These are phyloP conservation scores for Antigone vipio DNA, from an alignment of 2,113 vertebrate species.

Conservation along the genomic window DNA sequence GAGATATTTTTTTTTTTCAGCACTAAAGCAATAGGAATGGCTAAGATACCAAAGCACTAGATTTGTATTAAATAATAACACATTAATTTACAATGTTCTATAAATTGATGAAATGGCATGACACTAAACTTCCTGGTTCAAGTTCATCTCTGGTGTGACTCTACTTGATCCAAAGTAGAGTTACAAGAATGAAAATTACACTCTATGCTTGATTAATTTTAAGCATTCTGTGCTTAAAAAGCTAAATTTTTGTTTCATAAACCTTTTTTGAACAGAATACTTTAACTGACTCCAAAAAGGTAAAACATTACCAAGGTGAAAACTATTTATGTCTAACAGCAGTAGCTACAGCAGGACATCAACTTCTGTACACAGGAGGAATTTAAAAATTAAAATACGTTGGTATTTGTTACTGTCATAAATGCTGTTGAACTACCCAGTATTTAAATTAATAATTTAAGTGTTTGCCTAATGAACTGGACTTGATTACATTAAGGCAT, in stretches of 20 bases:
- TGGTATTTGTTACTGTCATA: slow-evolving; percentile 67
- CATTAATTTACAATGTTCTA: neutral
- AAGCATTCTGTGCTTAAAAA: neutral
- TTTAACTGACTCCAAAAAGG: neutral
- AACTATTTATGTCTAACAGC: neutral
- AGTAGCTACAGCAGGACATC: neutral
- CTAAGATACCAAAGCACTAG: neutral
- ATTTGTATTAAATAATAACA: slow-evolving; percentile 1
- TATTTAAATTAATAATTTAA: slow-evolving; percentile 84
- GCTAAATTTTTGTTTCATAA: neutral
- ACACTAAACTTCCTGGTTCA: neutral
- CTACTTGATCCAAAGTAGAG: neutral
- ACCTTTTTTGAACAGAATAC: neutral
- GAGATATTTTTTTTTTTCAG: neutral
- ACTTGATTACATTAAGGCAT: slow-evolving; percentile 79
- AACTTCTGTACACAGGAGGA: neutral
- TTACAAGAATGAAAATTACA: neutral
- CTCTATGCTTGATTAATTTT: neutral
- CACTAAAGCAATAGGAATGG: neutral
- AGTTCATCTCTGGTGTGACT: neutral
- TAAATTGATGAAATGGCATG: neutral
- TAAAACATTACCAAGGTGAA: neutral
- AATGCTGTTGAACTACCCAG: slow-evolving; percentile 77
- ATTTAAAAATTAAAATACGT: slow-evolving; percentile 10
- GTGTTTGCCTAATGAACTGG: slow-evolving; percentile 81